Evolutionary conservation across 2,797 vertebrate species (phyloP), one percentile per base, ranked within the genome.

Genomic region (Gambelia wislizenii): DNA sequence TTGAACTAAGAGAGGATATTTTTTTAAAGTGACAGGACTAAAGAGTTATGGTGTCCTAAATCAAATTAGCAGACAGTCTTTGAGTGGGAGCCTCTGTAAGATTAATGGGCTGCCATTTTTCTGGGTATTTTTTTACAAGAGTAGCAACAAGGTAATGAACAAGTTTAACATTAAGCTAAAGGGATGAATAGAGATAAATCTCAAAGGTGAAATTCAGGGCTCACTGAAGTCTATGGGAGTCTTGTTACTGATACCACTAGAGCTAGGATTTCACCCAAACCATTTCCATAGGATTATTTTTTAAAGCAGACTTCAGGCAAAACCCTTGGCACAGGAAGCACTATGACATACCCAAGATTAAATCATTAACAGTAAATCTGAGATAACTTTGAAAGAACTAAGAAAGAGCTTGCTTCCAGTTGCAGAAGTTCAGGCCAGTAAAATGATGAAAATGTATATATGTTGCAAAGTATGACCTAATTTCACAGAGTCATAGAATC

Each of bases 91-190:
- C 83, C 69, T 27, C 42, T 6, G 61, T 0, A 7, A 92, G 89
- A 93, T 75, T 89, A 90, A 95, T 1, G 81, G 86, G 83, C 89
- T 90, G 93, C 83, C 85, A 49, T 77, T 54, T 52, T n/a, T 44
- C 49, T 9, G 3, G 4, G 33, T 36, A 77, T 33, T 61, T 52
- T 84, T 47, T 87, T 87, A 78, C 52, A 64, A 47, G 92, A 87
- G 90, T 44, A 87, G 82, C 92, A 78, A 79, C 0, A 56, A 90
- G 91, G 91, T 80, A 72, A 93, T 89, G 90, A 94, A 94, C 75
- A 86, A 91, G 93, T 93, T 94, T 89, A 93, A 92, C 89, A 88
- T 93, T 75, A 80, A 94, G 88, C 77, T 90, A 86, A 78, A 90
- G 44, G 84, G 82, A 87, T 84, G 75, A 78, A 79, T 69, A 89